Evolutionary conservation across 2,888 invertebrate genomes (phyloP).

Genomic region (Scotopteryx bipunctaria): DNA sequence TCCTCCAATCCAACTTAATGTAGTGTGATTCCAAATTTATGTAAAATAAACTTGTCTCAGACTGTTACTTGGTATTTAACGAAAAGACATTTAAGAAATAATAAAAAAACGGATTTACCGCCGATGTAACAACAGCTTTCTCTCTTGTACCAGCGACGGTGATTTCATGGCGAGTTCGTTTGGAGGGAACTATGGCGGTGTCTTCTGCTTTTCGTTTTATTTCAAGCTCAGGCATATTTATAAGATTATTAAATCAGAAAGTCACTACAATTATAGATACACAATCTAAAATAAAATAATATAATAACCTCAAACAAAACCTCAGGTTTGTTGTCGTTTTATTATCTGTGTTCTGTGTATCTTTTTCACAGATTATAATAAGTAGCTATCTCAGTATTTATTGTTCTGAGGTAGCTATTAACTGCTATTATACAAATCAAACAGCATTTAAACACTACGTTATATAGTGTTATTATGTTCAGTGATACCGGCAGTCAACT

Average conservation of each 20-base stretch:
- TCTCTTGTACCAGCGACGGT: constrained; percentile 88
- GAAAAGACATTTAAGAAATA: too few relatives aligned
- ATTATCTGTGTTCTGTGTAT: not conserved
- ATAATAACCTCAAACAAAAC: constrained; percentile 5
- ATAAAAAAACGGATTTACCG: constrained; percentile 78
- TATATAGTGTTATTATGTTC: too few relatives aligned
- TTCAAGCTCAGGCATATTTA: constrained; percentile 76
- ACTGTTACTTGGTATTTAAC: too few relatives aligned
- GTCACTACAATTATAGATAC: not conserved
- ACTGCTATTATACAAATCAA: too few relatives aligned
- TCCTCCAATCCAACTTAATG: too few relatives aligned
- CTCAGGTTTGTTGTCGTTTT: constrained; percentile 6
- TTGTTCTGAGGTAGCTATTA: too few relatives aligned
- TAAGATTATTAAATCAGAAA: not conserved
- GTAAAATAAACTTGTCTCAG: too few relatives aligned
- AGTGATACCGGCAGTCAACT: too few relatives aligned
- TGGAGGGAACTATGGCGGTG: constrained; percentile 83
- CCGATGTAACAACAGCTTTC: constrained; percentile 88
- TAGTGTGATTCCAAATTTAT: too few relatives aligned
- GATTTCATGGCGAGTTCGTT: constrained; percentile 88
- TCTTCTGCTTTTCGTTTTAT: constrained; percentile 86
- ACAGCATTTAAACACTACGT: too few relatives aligned
- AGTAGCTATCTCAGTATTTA: too few relatives aligned
- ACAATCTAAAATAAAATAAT: not conserved
- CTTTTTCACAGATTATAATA: too few relatives aligned